phyloP scores from a whole-genome alignment of 1,140 invertebrate genomes.

The Thaumatotibia leucotreta region DNA sequence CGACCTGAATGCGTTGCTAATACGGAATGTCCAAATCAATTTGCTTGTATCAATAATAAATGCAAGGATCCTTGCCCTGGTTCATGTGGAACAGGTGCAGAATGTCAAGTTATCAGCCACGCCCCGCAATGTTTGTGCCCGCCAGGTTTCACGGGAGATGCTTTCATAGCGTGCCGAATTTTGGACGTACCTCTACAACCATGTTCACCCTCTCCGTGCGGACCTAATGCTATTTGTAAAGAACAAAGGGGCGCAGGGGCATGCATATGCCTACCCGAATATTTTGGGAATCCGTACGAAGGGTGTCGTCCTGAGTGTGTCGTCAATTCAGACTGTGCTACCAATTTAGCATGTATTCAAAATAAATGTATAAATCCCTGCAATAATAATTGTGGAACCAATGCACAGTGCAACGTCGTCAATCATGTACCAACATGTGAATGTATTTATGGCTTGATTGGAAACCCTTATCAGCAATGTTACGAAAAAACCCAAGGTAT shows the following conservation, averaged over 20 bases:
- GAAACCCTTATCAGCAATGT: slow-evolving; percentile 77
- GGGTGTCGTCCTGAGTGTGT: slow-evolving; percentile 83
- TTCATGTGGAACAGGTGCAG: slow-evolving; percentile 82
- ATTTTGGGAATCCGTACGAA: slow-evolving; percentile 81
- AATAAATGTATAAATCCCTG: slow-evolving; percentile 82
- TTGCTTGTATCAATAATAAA: slow-evolving; percentile 84
- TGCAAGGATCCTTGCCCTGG: slow-evolving; percentile 86
- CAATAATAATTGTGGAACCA: slow-evolving; percentile 81
- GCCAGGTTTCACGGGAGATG: slow-evolving; percentile 77
- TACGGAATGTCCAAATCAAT: slow-evolving; percentile 83
- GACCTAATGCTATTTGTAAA: slow-evolving; percentile 81
- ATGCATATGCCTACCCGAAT: slow-evolving; percentile 80
- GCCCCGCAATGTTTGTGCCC: slow-evolving; percentile 82
- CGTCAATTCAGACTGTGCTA: slow-evolving; percentile 78
- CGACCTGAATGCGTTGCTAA: slow-evolving; percentile 85
- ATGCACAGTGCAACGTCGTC: slow-evolving; percentile 79
- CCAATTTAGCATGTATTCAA: slow-evolving; percentile 78
- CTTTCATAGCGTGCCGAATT: slow-evolving; percentile 78
- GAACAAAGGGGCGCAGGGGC: slow-evolving; percentile 78
- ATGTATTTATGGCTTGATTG: slow-evolving; percentile 77
- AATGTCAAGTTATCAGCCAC: slow-evolving; percentile 83
- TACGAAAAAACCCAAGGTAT: slow-evolving; percentile 42
- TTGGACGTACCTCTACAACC: slow-evolving; percentile 70
- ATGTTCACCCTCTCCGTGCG: slow-evolving; percentile 84
- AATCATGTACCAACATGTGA: slow-evolving; percentile 78